phyloP scores from a whole-genome alignment of 2,797 vertebrate species.

The Hozukius guyotensis region DNA sequence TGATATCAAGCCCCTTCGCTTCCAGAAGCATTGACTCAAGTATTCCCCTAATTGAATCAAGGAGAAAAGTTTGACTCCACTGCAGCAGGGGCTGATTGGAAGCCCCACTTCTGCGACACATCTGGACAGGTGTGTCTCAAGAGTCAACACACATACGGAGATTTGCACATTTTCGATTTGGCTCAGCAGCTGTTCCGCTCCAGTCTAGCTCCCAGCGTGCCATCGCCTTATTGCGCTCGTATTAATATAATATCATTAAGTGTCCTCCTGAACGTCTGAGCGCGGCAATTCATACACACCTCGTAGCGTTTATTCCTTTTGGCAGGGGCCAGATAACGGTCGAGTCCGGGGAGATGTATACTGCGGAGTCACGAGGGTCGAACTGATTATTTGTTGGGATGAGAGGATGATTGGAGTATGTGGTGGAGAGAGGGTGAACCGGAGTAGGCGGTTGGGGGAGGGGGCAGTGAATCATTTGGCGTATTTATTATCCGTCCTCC shows the following conservation, averaged over 20 bases:
- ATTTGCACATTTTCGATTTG: slow-evolving; percentile 65
- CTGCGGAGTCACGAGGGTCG: slow-evolving; percentile 29
- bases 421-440: neutral
- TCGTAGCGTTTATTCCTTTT: slow-evolving; percentile 53
- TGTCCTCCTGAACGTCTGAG: slow-evolving; percentile 62
- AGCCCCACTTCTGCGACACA: slow-evolving; percentile 41
- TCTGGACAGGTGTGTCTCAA: slow-evolving; percentile 56
- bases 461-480: slow-evolving; percentile 60
- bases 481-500: slow-evolving; percentile 71
- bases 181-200: slow-evolving; percentile 70
- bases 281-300: slow-evolving; percentile 36
- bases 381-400: slow-evolving; percentile 62
- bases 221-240: slow-evolving; percentile 67
- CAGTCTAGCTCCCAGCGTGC: slow-evolving; percentile 46
- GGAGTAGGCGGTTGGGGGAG: neutral
- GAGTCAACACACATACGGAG: slow-evolving; percentile 38
- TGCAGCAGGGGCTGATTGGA: slow-evolving; percentile 40
- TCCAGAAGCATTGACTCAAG: neutral
- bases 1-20: neutral
- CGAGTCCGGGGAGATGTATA: slow-evolving; percentile 56
- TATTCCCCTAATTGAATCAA: slow-evolving; percentile 4
- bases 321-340: slow-evolving; percentile 45
- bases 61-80: slow-evolving; percentile 32
- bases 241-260: slow-evolving; percentile 79
- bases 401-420: slow-evolving; percentile 6